Conservation (phyloP, 2,113 vertebrate genomes). For the Myxocyprinus asiaticus region DNA sequence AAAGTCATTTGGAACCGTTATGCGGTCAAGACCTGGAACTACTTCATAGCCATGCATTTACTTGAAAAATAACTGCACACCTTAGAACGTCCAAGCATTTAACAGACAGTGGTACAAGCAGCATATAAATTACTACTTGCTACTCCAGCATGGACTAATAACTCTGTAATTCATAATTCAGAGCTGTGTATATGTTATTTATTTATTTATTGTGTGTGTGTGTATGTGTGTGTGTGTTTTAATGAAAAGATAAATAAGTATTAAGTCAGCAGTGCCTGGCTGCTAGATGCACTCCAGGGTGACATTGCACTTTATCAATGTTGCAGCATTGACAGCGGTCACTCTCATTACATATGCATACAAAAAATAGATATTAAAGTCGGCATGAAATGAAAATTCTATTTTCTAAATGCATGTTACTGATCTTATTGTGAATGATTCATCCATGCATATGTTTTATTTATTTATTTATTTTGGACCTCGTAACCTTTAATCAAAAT, state of each 20-base stretch:
- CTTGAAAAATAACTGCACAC: no score
- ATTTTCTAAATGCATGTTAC: no score
- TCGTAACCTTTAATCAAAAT: no score
- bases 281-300: constrained; percentile 42
- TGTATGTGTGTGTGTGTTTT: constrained; percentile 18
- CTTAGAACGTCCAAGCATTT: no score
- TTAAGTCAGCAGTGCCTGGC: constrained; percentile 8
- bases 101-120: constrained; percentile 4
- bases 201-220: no score
- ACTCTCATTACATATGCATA: constrained; percentile 58
- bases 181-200: constrained; percentile 2
- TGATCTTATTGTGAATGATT: no score
- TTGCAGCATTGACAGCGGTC: constrained; percentile 49
- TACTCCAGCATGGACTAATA: constrained; percentile 62
- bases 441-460: no score
- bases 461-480: no score
- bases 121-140: constrained; percentile 57
- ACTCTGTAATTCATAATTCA: constrained; percentile 63
- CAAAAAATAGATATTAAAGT: constrained; percentile 68
- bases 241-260: constrained; percentile 57
- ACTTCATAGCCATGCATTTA: no score
- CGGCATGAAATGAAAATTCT: background rate
- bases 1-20: no score
- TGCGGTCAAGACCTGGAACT: no score
- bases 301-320: constrained; percentile 64